These are phyloP conservation scores for Clivina fossor DNA, from an alignment of 2,888 invertebrate species.

Conservation along the genomic window DNA sequence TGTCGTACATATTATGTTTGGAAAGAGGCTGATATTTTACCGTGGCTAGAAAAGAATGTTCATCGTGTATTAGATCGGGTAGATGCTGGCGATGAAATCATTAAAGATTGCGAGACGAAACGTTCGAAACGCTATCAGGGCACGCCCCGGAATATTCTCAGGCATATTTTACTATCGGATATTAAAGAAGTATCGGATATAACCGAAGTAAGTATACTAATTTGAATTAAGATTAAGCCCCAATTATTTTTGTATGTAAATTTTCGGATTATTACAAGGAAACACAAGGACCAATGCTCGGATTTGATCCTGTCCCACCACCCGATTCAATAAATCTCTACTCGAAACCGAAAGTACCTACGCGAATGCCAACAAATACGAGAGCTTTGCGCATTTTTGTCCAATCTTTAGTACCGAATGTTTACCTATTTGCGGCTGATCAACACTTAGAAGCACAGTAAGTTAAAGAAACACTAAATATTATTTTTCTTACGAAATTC, in stretches of 20 bases:
- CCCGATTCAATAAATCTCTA: conserved; percentile 73
- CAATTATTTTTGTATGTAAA: conserved; percentile 6
- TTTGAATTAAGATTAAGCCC: conserved; percentile 9
- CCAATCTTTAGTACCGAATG: conserved; percentile 71
- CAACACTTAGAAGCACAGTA: conserved; percentile 42
- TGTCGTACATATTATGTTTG: conserved; percentile 74
- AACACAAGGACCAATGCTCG: conserved; percentile 62
- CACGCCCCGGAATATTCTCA: conserved; percentile 64
- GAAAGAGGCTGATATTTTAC: conserved; percentile 72
- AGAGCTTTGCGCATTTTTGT: conserved; percentile 63
- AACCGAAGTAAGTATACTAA: conserved; percentile 56
- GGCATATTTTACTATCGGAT: conserved; percentile 73
- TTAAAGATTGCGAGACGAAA: conserved; percentile 64
- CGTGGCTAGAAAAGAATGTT: conserved; percentile 77
- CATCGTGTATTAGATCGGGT: conserved; percentile 64
- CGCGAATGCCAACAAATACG: conserved; percentile 43
- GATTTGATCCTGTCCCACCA: conserved; percentile 80
- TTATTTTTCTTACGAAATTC: no score
- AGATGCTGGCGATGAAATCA: conserved; percentile 61
- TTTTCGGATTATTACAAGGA: conserved; percentile 45
- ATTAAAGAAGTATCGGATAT: conserved; percentile 65
- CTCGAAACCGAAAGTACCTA: conserved; percentile 55
- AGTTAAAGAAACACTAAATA: no score
- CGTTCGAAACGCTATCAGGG: conserved; percentile 64
- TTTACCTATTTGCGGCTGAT: conserved; percentile 53